phyloP scores from a whole-genome alignment of 2,888 invertebrate genomes.

The Holacanthella duospinosa region DNA sequence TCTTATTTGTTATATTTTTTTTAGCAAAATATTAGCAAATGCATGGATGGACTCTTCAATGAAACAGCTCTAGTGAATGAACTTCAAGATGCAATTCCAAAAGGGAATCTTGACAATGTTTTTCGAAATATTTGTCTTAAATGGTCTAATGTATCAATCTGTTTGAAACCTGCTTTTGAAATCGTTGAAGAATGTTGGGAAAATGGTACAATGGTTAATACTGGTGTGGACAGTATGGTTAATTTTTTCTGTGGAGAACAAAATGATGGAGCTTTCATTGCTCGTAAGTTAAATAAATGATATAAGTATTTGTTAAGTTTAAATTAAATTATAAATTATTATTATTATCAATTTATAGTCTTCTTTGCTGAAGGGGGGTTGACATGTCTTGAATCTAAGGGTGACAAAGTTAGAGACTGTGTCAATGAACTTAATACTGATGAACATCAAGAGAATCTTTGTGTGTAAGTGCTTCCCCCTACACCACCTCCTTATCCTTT shows the following conservation, averaged over 20 bases:
- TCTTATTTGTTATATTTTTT: not conserved
- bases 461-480: constrained; percentile 17
- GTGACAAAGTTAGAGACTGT: constrained; percentile 30
- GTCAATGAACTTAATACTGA: constrained; percentile 19
- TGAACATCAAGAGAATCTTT: constrained; percentile 19
- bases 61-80: constrained; percentile 23
- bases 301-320: no score
- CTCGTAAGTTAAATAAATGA: constrained; percentile 20
- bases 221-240: constrained; percentile 28
- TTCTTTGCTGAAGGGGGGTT: constrained; percentile 32
- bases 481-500: not conserved
- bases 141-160: constrained; percentile 31
- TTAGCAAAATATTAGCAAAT: constrained; percentile 14
- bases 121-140: constrained; percentile 32
- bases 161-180: constrained; percentile 22
- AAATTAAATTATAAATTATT: not conserved
- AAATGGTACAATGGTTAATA: constrained; percentile 29
- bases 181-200: constrained; percentile 34
- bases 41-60: constrained; percentile 29
- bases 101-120: constrained; percentile 34
- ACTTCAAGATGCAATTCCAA: constrained; percentile 31
- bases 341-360: constrained; percentile 8
- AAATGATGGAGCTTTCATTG: constrained; percentile 33
- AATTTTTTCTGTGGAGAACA: constrained; percentile 35
- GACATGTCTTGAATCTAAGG: constrained; percentile 28